These are phyloP conservation scores for Hirtodrosophila alboralis DNA, from an alignment of 2,888 invertebrate genomes.

Conservation along the genomic window DNA sequence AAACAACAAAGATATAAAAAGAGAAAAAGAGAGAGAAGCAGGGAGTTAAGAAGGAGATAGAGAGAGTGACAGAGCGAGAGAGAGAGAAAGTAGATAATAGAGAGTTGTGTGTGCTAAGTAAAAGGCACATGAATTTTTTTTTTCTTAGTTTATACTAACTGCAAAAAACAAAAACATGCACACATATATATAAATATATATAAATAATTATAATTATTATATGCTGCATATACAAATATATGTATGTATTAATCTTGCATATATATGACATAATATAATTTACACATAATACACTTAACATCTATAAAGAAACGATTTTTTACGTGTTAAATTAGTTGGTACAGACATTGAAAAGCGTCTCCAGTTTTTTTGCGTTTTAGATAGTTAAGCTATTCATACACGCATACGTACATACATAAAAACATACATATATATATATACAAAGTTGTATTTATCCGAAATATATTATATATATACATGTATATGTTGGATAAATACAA, in stretches of 20 bases:
- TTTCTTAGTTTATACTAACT: conserved; percentile 4
- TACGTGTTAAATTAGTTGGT: conserved; percentile 53
- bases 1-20: conserved; percentile 1
- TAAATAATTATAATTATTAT: no score
- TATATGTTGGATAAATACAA: conserved; percentile 17
- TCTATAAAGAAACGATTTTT: conserved; percentile 13
- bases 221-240: conserved; percentile 3
- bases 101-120: conserved; percentile 6
- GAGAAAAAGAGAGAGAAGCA: conserved; percentile 8
- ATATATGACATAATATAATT: not conserved
- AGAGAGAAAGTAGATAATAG: not conserved
- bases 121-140: conserved; percentile 13
- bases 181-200: no score
- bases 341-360: conserved; percentile 10
- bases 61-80: not conserved
- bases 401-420: conserved; percentile 1
- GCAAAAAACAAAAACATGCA: no score
- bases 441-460: no score
- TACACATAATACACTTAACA: conserved; percentile 1
- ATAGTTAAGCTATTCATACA: conserved; percentile 16
- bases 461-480: conserved; percentile 10
- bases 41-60: no score
- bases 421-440: conserved; percentile 8
- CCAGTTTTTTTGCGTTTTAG: conserved; percentile 35
- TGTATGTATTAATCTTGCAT: conserved; percentile 9